Percentiles rank a stretch among this genome's conserved stretches.
Evolutionary conservation across 2,797 vertebrate genomes (phyloP).

Genomic region (Sebastes diploproa): DNA sequence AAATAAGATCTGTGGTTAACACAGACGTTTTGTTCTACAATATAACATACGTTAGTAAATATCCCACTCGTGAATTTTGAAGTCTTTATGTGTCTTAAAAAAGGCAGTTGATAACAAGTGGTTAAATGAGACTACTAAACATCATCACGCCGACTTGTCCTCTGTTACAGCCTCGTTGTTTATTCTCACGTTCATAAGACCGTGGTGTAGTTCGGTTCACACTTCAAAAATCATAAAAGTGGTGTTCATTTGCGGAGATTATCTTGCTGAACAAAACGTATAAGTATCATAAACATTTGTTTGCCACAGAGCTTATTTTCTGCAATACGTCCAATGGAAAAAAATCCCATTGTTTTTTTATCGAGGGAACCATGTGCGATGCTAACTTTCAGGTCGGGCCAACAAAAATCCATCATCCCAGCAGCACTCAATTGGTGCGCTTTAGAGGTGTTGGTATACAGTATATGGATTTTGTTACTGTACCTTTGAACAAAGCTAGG

Average conservation of each 20-base stretch:
- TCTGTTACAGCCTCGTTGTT: background rate
- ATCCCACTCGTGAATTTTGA: background rate
- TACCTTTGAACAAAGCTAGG: background rate
- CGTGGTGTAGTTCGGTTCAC: background rate
- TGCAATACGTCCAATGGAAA: rapidly evolving
- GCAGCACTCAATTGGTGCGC: background rate
- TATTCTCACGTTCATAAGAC: background rate
- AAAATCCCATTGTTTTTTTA: background rate
- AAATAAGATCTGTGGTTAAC: background rate
- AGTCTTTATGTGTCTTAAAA: too few relatives aligned
- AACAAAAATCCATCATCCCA: background rate
- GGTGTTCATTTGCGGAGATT: background rate
- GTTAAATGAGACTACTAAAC: too few relatives aligned
- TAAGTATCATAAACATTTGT: background rate
- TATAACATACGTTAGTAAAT: background rate
- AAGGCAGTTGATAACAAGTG: too few relatives aligned
- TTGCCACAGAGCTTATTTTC: background rate
- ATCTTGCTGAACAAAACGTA: too few relatives aligned
- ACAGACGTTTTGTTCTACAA: too few relatives aligned
- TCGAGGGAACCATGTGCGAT: too few relatives aligned
- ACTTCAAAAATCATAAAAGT: background rate
- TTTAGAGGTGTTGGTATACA: background rate
- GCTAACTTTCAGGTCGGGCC: too few relatives aligned
- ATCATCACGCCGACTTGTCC: background rate
- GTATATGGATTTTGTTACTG: background rate